Percentiles rank a stretch among this genome's conserved stretches.
These are phyloP conservation scores for Odontamblyopus lacepedii DNA, from an alignment of 2,797 vertebrate species.

Conservation along the genomic window DNA sequence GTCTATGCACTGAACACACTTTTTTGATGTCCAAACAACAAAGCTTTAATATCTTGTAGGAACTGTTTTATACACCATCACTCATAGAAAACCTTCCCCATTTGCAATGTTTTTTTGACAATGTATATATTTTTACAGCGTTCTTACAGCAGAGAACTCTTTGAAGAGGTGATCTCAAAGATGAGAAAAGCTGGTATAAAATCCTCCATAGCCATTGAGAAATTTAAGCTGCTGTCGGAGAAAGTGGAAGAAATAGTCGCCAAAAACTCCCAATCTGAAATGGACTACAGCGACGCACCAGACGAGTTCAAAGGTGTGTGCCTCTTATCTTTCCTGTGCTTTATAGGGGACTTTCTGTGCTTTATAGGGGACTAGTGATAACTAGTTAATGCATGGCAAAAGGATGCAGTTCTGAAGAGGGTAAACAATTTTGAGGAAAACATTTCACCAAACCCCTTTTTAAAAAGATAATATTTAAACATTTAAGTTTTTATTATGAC, in stretches of 20 bases:
- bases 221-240: constrained; percentile 95
- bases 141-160: constrained; percentile 97
- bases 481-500: background rate
- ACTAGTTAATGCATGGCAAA: background rate
- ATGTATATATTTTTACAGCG: constrained; percentile 73
- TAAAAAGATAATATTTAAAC: too few relatives aligned
- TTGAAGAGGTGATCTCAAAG: constrained; percentile 98
- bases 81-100: background rate
- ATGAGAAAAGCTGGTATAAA: constrained; percentile 99
- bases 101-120: background rate
- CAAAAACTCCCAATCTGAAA: constrained; percentile 95
- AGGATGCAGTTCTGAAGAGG: background rate
- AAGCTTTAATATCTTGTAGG: background rate
- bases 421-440: constrained; percentile 1
- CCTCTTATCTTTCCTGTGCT: background rate
- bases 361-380: background rate
- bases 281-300: constrained; percentile 97
- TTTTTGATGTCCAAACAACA: background rate
- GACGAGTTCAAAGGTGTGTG: constrained; percentile 93
- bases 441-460: background rate
- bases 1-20: background rate
- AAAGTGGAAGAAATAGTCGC: constrained; percentile 98
- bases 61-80: too few relatives aligned
- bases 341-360: background rate
- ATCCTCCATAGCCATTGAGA: constrained; percentile 97